These are phyloP conservation scores for Alcedo atthis DNA, from an alignment of 2,797 vertebrate genomes.

Conservation along the genomic window DNA sequence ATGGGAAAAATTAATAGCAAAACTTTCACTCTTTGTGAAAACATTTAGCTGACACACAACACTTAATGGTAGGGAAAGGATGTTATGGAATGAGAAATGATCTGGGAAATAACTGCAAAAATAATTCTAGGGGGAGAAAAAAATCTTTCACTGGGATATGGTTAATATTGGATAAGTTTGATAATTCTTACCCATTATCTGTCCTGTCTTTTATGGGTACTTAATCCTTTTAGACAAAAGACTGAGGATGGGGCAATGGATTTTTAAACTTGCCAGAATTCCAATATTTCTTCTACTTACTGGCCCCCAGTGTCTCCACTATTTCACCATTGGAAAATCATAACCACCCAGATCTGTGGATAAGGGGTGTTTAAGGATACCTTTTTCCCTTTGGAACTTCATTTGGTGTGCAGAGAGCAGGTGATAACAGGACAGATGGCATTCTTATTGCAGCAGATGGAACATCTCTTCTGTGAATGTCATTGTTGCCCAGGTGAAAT, in stretches of 20 bases:
- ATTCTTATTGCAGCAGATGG: constrained; percentile 59
- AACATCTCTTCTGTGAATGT: constrained; percentile 60
- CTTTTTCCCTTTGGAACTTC: neutral
- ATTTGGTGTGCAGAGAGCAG: constrained; percentile 1
- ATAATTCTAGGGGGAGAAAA: neutral
- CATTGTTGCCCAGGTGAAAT: constrained; percentile 55
- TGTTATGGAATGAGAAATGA: neutral
- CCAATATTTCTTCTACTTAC: neutral
- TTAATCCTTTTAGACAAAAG: neutral
- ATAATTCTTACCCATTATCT: neutral
- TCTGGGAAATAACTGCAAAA: neutral
- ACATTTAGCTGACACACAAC: neutral
- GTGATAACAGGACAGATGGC: constrained; percentile 41
- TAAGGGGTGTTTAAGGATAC: neutral
- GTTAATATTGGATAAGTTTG: neutral
- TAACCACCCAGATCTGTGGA: neutral
- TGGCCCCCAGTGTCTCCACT: neutral
- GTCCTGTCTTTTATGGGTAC: neutral
- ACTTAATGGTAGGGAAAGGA: neutral
- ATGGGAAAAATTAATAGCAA: neutral
- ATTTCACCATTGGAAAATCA: neutral
- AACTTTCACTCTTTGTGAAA: neutral
- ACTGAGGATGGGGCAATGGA: neutral
- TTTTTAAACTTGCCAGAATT: neutral
- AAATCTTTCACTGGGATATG: neutral